Evolutionary conservation across 2,113 vertebrate genomes (phyloP).

Genomic region (Gila orcuttii): DNA sequence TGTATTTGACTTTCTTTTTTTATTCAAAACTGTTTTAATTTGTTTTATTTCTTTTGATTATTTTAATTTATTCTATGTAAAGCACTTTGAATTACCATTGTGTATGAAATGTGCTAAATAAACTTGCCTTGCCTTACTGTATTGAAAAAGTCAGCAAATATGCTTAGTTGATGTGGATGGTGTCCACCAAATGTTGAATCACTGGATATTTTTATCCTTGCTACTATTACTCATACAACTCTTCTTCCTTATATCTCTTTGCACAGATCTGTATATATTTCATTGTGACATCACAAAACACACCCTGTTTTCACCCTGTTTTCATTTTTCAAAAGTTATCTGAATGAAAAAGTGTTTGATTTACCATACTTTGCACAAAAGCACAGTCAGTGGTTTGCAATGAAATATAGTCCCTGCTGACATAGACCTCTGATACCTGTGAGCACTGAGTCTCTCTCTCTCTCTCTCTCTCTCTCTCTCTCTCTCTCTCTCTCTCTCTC

Average conservation of each 20-base stretch:
- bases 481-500: too few species aligned
- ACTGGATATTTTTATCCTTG: neutral
- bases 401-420: conserved; percentile 50
- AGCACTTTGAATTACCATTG: too few species aligned
- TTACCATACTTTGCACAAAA: conserved; percentile 30
- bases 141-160: neutral
- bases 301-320: neutral
- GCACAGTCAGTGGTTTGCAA: conserved; percentile 13
- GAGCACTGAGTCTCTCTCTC: neutral
- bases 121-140: too few species aligned
- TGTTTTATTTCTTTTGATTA: too few species aligned
- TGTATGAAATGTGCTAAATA: too few species aligned
- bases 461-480: too few species aligned
- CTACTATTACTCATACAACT: neutral
- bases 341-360: conserved; percentile 43
- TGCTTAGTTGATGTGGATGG: neutral
- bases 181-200: conserved; percentile 29
- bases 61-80: too few species aligned
- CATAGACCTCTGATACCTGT: conserved; percentile 27
- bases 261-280: conserved; percentile 7
- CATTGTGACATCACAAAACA: conserved; percentile 13
- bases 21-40: too few species aligned
- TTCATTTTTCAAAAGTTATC: conserved; percentile 22
- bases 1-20: too few species aligned
- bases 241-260: conserved; percentile 8